A percentile compares a stretch with the other conserved stretches of the same genome.
phyloP scores from a whole-genome alignment of 2,113 vertebrate genomes.

The Cyprinodon variegatus region DNA sequence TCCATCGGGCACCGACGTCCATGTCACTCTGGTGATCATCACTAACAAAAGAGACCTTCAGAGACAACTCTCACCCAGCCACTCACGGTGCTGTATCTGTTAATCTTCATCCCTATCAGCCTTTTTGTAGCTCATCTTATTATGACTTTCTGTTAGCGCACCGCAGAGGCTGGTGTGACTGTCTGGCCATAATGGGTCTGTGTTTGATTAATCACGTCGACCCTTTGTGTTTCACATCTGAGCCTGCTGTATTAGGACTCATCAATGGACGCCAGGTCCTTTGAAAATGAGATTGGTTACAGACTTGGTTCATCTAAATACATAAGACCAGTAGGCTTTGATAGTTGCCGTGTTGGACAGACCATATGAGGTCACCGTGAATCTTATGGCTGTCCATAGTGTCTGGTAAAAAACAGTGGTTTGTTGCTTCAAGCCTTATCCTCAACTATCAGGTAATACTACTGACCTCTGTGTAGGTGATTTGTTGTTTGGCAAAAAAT shows the following conservation, averaged over 20 bases:
- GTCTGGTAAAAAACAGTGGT: conserved; percentile 32
- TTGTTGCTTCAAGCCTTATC: conserved; percentile 57
- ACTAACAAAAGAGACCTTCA: conserved; percentile 74
- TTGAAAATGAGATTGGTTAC: conserved; percentile 75
- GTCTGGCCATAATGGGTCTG: conserved; percentile 76
- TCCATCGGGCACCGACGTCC: conserved; percentile 67
- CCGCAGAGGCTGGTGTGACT: conserved; percentile 67
- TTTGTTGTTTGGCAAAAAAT: conserved; percentile 70
- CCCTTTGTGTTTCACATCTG: conserved; percentile 78
- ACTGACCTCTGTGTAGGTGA: conserved; percentile 62
- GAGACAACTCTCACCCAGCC: conserved; percentile 65
- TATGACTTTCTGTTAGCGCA: conserved; percentile 80
- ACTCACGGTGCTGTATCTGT: conserved; percentile 74
- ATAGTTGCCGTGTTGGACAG: conserved; percentile 59
- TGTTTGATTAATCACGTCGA: conserved; percentile 79
- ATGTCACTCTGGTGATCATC: conserved; percentile 70
- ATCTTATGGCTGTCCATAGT: conserved; percentile 15
- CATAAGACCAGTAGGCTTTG: conserved; percentile 59
- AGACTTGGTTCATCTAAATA: conserved; percentile 66
- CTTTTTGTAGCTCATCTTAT: conserved; percentile 80
- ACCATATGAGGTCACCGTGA: conserved; percentile 60
- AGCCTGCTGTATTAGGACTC: conserved; percentile 70
- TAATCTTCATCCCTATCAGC: conserved; percentile 76
- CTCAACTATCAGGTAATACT: conserved; percentile 53
- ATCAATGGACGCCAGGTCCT: conserved; percentile 74